These are phyloP conservation scores for Monoplex corrugatus DNA, from an alignment of 2,888 invertebrate species.

Conservation along the genomic window DNA sequence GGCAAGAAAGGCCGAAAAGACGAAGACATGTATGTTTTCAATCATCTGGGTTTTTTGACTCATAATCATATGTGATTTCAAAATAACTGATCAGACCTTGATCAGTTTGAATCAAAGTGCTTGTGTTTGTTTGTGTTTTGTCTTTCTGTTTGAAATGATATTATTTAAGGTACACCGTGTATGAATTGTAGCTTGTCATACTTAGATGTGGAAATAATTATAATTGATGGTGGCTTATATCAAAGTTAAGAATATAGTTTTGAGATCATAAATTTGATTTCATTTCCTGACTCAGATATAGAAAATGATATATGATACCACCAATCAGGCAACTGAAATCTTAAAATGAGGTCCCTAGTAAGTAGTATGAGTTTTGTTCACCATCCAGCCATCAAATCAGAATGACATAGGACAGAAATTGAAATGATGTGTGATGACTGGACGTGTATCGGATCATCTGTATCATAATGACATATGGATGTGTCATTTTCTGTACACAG, in stretches of 20 bases:
- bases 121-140: background rate
- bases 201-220: background rate
- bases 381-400: too few relatives aligned
- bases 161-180: background rate
- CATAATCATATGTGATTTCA: background rate
- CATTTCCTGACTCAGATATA: too few relatives aligned
- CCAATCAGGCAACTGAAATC: too few relatives aligned
- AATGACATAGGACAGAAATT: background rate
- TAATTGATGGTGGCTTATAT: too few relatives aligned
- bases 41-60: background rate
- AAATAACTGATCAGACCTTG: background rate
- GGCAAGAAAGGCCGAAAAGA: conserved; percentile 60
- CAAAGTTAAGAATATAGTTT: too few relatives aligned
- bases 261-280: too few relatives aligned
- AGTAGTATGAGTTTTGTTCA: too few relatives aligned
- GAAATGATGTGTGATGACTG: background rate
- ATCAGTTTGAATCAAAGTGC: background rate
- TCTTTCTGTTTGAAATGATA: background rate
- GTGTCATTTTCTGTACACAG: conserved; percentile 55
- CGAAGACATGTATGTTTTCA: conserved; percentile 64
- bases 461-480: background rate
- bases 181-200: background rate
- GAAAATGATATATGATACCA: too few relatives aligned
- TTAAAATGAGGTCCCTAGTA: too few relatives aligned
- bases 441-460: background rate